These are phyloP conservation scores for Phoenicopterus ruber DNA, from an alignment of 2,113 vertebrate genomes.

Conservation along the genomic window DNA sequence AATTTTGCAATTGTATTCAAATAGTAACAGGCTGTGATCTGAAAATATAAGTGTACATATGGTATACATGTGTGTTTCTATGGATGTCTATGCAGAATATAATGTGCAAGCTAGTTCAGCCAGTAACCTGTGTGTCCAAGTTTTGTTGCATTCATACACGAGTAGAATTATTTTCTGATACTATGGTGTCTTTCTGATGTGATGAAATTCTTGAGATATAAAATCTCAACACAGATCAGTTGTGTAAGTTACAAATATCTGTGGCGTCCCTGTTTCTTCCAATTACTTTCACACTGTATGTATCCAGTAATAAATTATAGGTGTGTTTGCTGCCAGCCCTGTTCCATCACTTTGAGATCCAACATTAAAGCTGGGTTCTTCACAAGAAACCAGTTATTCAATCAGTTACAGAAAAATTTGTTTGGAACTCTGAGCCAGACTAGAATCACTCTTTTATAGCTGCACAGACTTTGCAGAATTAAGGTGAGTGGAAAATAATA, in stretches of 20 bases:
- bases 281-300: neutral
- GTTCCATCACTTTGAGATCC: neutral
- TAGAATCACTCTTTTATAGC: neutral
- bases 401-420: neutral
- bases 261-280: neutral
- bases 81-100: neutral
- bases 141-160: neutral
- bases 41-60: neutral
- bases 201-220: neutral
- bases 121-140: neutral
- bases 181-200: neutral
- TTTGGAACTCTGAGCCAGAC: neutral
- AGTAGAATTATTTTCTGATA: neutral
- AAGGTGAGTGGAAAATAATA: slow-evolving; percentile 29
- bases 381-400: neutral
- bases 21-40: slow-evolving; percentile 7
- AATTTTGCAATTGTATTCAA: slow-evolving; percentile 10
- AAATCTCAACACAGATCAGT: neutral
- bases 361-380: neutral
- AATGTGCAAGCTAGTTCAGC: neutral
- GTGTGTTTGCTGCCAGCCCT: neutral
- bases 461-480: neutral
- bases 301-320: neutral
- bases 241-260: neutral
- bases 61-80: neutral